Conservation (phyloP, 2,797 vertebrate species). For the Pitangus sulphuratus region DNA sequence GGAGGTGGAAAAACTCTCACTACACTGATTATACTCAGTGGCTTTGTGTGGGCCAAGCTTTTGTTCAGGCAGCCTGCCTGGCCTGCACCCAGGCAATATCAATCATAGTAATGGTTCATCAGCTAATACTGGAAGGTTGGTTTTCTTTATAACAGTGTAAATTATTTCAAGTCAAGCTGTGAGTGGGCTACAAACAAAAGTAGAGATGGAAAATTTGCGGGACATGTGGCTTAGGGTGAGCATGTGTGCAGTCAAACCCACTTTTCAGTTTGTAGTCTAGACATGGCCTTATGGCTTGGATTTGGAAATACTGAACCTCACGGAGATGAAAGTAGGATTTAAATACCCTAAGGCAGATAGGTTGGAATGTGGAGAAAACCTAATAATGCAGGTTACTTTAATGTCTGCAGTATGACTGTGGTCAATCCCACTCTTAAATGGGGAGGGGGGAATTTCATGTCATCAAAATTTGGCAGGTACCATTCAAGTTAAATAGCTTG, state of each 20-base stretch:
- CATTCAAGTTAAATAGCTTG: conserved; percentile 48
- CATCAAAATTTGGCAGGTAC: conserved; percentile 50
- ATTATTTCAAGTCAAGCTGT: conserved; percentile 16
- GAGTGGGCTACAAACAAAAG: background rate
- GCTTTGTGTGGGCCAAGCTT: conserved; percentile 35
- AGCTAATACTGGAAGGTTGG: background rate
- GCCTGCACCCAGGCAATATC: conserved; percentile 34
- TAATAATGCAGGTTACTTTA: conserved; percentile 56
- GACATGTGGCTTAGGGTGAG: background rate
- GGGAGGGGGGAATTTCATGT: conserved; percentile 15
- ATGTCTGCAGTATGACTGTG: conserved; percentile 46
- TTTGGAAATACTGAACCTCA: conserved; percentile 51
- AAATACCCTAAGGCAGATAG: conserved; percentile 49
- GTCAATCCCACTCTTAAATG: background rate
- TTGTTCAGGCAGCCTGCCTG: conserved; percentile 39
- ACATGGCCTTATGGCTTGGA: conserved; percentile 55
- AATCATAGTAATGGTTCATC: background rate
- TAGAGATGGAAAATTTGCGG: conserved; percentile 12
- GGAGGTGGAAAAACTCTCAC: background rate
- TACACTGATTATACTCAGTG: background rate
- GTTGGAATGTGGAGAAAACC: conserved; percentile 61
- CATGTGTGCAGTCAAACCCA: conserved; percentile 46
- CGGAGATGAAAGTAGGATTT: conserved; percentile 53
- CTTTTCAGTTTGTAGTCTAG: conserved; percentile 51
- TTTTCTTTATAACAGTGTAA: background rate